Evolutionary conservation across 2,113 vertebrate species (phyloP).

Genomic region (Oreochromis niloticus): DNA sequence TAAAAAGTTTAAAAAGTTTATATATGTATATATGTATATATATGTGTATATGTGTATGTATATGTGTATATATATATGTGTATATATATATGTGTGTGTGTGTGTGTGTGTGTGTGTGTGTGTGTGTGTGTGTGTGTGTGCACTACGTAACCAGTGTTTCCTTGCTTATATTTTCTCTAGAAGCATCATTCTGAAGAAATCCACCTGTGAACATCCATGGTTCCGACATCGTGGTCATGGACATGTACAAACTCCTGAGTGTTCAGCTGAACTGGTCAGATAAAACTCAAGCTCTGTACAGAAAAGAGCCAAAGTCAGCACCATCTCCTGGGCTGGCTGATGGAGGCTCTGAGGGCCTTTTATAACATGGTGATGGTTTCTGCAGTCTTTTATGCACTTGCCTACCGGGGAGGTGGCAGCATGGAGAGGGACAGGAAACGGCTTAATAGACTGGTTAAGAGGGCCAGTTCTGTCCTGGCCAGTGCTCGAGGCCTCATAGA

Average conservation of each 20-base stretch:
- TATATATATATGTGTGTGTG: background rate
- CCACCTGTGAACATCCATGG: background rate
- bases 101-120: rapidly evolving
- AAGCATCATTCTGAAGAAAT: background rate
- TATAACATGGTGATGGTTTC: background rate
- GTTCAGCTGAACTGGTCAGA: background rate
- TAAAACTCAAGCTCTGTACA: background rate
- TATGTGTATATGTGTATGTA: too few species aligned
- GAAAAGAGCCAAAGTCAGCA: background rate
- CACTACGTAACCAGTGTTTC: background rate
- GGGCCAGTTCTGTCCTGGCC: background rate
- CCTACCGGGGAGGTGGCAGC: background rate
- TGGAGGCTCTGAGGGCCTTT: background rate
- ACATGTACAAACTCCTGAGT: background rate
- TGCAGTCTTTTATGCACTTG: background rate
- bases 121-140: background rate
- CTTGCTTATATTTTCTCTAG: background rate
- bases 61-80: too few species aligned
- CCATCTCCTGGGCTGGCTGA: background rate
- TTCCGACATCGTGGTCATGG: background rate
- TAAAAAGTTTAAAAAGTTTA: background rate
- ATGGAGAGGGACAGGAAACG: background rate
- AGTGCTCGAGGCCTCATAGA: background rate
- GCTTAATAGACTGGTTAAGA: background rate
- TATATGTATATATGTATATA: background rate